These are phyloP conservation scores for Aphaenogaster ashmeadi DNA, from an alignment of 1,140 invertebrate genomes.

Conservation along the genomic window DNA sequence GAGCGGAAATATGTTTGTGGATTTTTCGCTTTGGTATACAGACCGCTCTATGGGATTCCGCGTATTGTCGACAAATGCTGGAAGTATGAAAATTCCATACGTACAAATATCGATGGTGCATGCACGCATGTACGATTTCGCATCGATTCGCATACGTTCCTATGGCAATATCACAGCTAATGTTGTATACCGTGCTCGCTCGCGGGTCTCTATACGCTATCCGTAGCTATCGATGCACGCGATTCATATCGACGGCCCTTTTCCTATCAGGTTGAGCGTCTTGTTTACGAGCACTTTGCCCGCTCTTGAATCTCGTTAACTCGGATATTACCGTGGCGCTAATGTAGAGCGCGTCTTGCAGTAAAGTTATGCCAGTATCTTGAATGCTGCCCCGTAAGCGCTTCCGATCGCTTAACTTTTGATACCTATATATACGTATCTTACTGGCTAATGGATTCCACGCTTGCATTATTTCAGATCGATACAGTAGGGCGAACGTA, in stretches of 20 bases:
- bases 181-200: background rate
- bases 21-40: slow-evolving; percentile 39
- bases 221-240: background rate
- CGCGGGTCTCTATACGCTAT: background rate
- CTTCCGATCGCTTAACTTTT: slow-evolving; percentile 47
- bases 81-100: slow-evolving; percentile 30
- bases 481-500: background rate
- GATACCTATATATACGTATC: slow-evolving; percentile 25
- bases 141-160: background rate
- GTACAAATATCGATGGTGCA: background rate
- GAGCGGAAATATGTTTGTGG: slow-evolving; percentile 1
- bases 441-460: slow-evolving; percentile 50
- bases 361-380: slow-evolving; percentile 32
- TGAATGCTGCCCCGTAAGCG: slow-evolving; percentile 31
- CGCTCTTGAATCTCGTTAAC: slow-evolving; percentile 48
- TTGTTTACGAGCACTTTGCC: slow-evolving; percentile 51
- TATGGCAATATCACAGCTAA: background rate
- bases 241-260: slow-evolving; percentile 34
- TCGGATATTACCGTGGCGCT: slow-evolving; percentile 37
- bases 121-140: background rate
- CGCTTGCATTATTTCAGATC: slow-evolving; percentile 32
- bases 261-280: slow-evolving; percentile 37
- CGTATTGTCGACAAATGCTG: slow-evolving; percentile 3
- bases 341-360: slow-evolving; percentile 47
- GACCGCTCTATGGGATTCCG: background rate